phyloP scores from a whole-genome alignment of 2,797 vertebrate genomes.

The Tiaroga cobitis region DNA sequence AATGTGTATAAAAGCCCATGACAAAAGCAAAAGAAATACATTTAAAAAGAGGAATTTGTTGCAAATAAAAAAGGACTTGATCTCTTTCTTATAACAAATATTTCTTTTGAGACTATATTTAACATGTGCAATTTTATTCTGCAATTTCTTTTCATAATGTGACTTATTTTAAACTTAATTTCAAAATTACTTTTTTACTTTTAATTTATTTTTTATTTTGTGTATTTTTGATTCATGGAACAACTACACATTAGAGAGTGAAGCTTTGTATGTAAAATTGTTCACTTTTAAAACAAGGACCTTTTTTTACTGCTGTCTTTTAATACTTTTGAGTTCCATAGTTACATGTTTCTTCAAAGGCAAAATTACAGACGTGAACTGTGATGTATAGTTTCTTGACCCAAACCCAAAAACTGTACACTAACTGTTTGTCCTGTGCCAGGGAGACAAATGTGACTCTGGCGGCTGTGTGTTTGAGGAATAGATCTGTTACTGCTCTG shows the following conservation, averaged over 20 bases:
- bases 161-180: background rate
- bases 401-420: conserved; percentile 9
- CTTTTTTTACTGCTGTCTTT: background rate
- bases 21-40: background rate
- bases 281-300: background rate
- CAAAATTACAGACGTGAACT: conserved; percentile 32
- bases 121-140: background rate
- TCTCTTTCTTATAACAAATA: background rate
- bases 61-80: background rate
- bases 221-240: background rate
- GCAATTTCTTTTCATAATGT: background rate
- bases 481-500: conserved; percentile 1
- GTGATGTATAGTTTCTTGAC: conserved; percentile 10
- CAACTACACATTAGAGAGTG: background rate
- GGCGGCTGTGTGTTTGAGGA: conserved; percentile 2
- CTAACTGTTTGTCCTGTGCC: conserved; percentile 20
- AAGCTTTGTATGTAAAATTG: background rate
- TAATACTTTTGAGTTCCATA: conserved; percentile 4
- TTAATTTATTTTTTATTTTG: background rate
- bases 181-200: background rate
- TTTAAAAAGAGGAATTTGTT: background rate
- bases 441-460: conserved; percentile 1
- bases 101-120: background rate
- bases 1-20: background rate
- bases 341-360: conserved; percentile 10